Evolutionary conservation across 2,797 vertebrate genomes (phyloP).

Genomic region (Anabas testudineus): DNA sequence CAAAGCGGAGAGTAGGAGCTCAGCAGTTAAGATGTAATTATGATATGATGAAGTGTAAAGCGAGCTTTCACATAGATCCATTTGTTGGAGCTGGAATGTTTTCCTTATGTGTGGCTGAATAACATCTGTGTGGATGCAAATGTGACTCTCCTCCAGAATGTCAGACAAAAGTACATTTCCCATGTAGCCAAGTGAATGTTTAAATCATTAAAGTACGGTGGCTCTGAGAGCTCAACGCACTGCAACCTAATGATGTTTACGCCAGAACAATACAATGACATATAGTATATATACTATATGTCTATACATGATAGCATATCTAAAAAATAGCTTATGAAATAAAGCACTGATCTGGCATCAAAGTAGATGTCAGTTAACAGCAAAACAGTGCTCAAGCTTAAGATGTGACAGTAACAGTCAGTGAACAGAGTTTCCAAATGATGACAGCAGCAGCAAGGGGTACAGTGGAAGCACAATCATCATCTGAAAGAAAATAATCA

Average conservation of each 20-base stretch:
- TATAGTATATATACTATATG: too few species aligned
- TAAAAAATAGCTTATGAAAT: too few species aligned
- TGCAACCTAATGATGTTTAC: neutral
- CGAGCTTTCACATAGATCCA: conserved; percentile 33
- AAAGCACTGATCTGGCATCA: conserved; percentile 9
- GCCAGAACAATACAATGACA: neutral
- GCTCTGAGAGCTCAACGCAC: too few species aligned
- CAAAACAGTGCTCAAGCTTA: conserved; percentile 14
- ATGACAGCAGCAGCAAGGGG: conserved; percentile 23
- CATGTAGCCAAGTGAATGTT: conserved; percentile 22
- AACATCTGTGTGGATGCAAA: conserved; percentile 13
- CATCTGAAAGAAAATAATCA: conserved; percentile 41
- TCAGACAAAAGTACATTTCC: conserved; percentile 3
- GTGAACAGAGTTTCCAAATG: conserved; percentile 32
- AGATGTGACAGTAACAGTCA: conserved; percentile 27
- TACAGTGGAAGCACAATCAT: conserved; percentile 21
- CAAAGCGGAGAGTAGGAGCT: conserved; percentile 28
- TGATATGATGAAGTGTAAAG: conserved; percentile 47
- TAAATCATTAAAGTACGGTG: conserved; percentile 26
- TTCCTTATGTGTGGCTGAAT: conserved; percentile 24
- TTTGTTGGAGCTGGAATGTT: conserved; percentile 33
- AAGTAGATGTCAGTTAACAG: neutral
- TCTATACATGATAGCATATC: neutral
- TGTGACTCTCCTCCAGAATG: neutral
- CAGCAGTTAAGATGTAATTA: conserved; percentile 48